A percentile compares a stretch with the other conserved stretches of the same genome.
These are phyloP conservation scores for Lomographa bimaculata DNA, from an alignment of 2,888 invertebrate species.

Conservation along the genomic window DNA sequence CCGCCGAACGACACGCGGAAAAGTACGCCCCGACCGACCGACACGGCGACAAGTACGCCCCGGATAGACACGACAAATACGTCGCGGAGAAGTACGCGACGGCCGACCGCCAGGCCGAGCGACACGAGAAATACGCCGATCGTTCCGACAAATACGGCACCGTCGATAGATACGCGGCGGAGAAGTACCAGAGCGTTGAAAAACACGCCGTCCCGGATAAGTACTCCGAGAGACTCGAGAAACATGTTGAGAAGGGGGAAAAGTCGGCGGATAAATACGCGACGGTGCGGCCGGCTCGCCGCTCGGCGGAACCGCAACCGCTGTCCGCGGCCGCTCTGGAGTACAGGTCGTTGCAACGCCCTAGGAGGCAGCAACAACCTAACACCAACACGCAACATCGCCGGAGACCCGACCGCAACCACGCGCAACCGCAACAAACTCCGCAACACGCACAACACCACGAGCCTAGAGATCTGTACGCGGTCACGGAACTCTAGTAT, in stretches of 20 bases:
- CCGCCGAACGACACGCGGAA: conserved; percentile 5
- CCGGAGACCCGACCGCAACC: conserved; percentile 35
- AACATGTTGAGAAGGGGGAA: too few relatives aligned
- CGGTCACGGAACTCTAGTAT: conserved; percentile 82
- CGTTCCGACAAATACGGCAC: not conserved
- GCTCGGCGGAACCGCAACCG: conserved; percentile 73
- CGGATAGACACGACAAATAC: conserved; percentile 6
- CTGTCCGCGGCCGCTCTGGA: conserved; percentile 81
- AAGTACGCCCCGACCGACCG: conserved; percentile 5
- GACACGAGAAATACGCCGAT: not conserved
- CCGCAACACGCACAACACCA: conserved; percentile 34
- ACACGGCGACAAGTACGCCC: conserved; percentile 2
- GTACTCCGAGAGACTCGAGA: conserved; percentile 1
- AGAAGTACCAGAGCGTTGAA: conserved; percentile 1
- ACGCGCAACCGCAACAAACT: conserved; percentile 4
- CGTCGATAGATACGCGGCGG: conserved; percentile 5
- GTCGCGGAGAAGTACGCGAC: conserved; percentile 10
- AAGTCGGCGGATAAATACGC: conserved; percentile 62
- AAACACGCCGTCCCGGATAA: conserved; percentile 3
- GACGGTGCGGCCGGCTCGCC: conserved; percentile 68
- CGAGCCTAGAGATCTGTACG: conserved; percentile 86
- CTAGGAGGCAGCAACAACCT: conserved; percentile 57
- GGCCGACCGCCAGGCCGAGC: not conserved
- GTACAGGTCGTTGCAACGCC: conserved; percentile 84
- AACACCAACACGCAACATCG: conserved; percentile 38